These are phyloP conservation scores for Antitype chi DNA, from an alignment of 2,888 invertebrate species.

Conservation along the genomic window DNA sequence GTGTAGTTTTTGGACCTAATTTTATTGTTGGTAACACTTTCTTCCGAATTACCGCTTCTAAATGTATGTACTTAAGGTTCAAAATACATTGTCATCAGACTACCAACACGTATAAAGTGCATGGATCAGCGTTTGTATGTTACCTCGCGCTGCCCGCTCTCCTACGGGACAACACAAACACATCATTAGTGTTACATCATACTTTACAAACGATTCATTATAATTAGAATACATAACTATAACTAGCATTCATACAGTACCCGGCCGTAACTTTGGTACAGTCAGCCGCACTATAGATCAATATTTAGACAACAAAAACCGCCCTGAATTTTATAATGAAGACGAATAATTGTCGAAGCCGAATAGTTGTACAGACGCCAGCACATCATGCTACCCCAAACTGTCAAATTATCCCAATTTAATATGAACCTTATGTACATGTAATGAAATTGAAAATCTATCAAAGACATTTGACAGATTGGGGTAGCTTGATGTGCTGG, in stretches of 20 bases:
- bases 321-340: neutral
- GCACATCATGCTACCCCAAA: too few species aligned
- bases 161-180: constrained; percentile 91
- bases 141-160: constrained; percentile 94
- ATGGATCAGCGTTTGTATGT: constrained; percentile 86
- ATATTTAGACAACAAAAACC: neutral
- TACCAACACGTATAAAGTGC: constrained; percentile 79
- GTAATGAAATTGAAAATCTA: too few species aligned
- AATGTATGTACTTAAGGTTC: neutral
- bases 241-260: constrained; percentile 14
- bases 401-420: too few species aligned
- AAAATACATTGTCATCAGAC: constrained; percentile 79
- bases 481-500: too few species aligned
- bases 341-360: neutral
- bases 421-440: too few species aligned
- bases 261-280: neutral
- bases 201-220: constrained; percentile 34
- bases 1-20: neutral
- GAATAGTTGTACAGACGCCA: too few species aligned
- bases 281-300: neutral
- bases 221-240: constrained; percentile 14
- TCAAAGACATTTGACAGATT: too few species aligned
- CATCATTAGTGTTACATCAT: constrained; percentile 74
- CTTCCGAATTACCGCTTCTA: neutral
- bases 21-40: neutral